Conservation (phyloP, 64 coral and sea anemone genomes). For the Montipora capricornis region DNA sequence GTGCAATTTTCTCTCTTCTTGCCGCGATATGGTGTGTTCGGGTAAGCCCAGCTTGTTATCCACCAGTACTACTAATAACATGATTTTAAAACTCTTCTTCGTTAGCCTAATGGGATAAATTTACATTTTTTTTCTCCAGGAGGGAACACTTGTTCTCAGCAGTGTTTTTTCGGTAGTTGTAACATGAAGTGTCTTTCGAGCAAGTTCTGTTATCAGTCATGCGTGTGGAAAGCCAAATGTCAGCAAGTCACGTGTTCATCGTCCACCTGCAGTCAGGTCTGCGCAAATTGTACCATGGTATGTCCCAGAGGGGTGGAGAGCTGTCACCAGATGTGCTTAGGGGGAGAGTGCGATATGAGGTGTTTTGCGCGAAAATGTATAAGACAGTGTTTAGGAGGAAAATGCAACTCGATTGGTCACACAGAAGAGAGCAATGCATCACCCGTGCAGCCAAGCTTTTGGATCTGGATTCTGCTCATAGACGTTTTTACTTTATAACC, state of each 20-base stretch:
- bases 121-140: background rate
- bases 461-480: background rate
- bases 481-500: background rate
- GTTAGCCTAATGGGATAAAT: too few relatives aligned
- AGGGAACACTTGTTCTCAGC: conserved; percentile 42
- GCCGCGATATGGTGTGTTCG: conserved; percentile 45
- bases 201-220: conserved; percentile 61
- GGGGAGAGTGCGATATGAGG: conserved; percentile 60
- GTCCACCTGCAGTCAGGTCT: conserved; percentile 48
- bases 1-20: conserved; percentile 43
- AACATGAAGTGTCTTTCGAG: conserved; percentile 57
- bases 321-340: conserved; percentile 67
- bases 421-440: background rate
- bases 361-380: conserved; percentile 55
- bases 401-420: conserved; percentile 4
- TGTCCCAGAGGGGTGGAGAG: conserved; percentile 13
- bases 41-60: background rate
- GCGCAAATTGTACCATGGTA: conserved; percentile 69
- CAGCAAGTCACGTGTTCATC: conserved; percentile 43
- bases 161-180: conserved; percentile 63
- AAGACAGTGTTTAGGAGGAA: conserved; percentile 33
- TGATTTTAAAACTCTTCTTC: background rate
- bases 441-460: background rate
- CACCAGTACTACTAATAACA: background rate
- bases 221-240: conserved; percentile 56